phyloP scores from a whole-genome alignment of 1,140 invertebrate genomes.

The Lucilia cuprina region DNA sequence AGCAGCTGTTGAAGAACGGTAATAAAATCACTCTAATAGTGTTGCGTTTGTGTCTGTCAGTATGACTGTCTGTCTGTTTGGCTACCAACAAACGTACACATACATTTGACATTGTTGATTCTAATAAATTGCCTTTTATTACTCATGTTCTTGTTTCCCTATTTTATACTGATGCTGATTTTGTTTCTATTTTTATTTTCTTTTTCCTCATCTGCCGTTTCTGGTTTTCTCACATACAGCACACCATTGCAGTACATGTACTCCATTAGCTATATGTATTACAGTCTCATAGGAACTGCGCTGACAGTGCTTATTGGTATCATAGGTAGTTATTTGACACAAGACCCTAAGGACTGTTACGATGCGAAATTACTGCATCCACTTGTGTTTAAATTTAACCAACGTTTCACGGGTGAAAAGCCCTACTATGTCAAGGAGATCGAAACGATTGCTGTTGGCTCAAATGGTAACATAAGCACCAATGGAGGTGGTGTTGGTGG shows the following conservation, averaged over 20 bases:
- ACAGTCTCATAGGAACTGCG: conserved; percentile 73
- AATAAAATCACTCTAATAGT: conserved; percentile 11
- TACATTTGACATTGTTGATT: background rate
- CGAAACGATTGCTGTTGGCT: conserved; percentile 9
- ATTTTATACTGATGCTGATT: background rate
- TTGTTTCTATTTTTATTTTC: background rate
- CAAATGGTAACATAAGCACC: conserved; percentile 38
- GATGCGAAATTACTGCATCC: conserved; percentile 74
- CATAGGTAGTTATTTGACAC: conserved; percentile 71
- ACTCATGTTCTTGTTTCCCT: background rate
- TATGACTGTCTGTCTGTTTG: too few relatives aligned
- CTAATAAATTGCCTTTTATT: background rate
- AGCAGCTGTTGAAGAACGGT: conserved; percentile 29
- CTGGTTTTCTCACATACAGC: conserved; percentile 48
- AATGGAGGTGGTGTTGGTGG: conserved; percentile 37
- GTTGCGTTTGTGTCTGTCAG: background rate
- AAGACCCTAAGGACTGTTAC: conserved; percentile 70
- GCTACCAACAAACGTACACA: background rate
- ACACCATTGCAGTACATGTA: conserved; percentile 69
- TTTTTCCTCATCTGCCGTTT: conserved; percentile 1
- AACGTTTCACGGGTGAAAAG: conserved; percentile 50
- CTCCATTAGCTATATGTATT: conserved; percentile 79
- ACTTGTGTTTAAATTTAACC: conserved; percentile 62
- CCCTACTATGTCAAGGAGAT: conserved; percentile 58
- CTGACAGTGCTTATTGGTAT: conserved; percentile 72